Evolutionary conservation across 2,797 vertebrate genomes (phyloP).

Genomic region (Myripristis jacobus): DNA sequence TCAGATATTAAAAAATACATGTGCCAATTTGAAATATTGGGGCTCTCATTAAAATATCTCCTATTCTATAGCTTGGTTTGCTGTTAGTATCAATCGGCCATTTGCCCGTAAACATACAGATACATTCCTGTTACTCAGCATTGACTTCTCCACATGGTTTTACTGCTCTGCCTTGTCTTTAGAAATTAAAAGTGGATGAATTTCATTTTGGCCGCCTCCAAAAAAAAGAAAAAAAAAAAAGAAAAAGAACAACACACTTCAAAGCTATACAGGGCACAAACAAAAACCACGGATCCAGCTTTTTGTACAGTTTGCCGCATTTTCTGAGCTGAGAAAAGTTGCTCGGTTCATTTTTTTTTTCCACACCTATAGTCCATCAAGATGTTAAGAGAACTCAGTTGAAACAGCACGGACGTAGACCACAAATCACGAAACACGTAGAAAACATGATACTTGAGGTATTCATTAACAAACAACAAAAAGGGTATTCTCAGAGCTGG

Average conservation of each 20-base stretch:
- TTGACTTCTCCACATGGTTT: not conserved
- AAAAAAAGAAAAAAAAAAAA: no score
- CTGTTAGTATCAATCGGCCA: not conserved
- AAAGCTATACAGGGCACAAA: slow-evolving; percentile 15
- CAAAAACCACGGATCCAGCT: slow-evolving; percentile 23
- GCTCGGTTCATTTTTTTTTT: not conserved
- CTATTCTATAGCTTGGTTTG: not conserved
- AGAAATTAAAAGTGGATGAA: not conserved
- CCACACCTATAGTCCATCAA: not conserved
- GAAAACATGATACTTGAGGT: slow-evolving; percentile 58
- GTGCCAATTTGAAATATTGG: not conserved
- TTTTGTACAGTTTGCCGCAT: slow-evolving; percentile 29
- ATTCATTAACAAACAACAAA: slow-evolving; percentile 56
- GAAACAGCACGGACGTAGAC: slow-evolving; percentile 42
- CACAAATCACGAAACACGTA: slow-evolving; percentile 32
- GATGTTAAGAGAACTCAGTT: slow-evolving; percentile 5
- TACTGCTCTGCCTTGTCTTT: slow-evolving; percentile 1
- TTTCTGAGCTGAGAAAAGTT: slow-evolving; percentile 11
- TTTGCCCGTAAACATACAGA: not conserved
- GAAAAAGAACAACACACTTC: not conserved
- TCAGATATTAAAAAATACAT: slow-evolving; percentile 14
- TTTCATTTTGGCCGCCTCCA: no score
- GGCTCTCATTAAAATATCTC: not conserved
- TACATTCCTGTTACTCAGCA: not conserved
- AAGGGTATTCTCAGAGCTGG: slow-evolving; percentile 38